Base-by-base conservation (phyloP, 2,113 vertebrate genomes). In the Anser brachyrhynchus region DNA sequence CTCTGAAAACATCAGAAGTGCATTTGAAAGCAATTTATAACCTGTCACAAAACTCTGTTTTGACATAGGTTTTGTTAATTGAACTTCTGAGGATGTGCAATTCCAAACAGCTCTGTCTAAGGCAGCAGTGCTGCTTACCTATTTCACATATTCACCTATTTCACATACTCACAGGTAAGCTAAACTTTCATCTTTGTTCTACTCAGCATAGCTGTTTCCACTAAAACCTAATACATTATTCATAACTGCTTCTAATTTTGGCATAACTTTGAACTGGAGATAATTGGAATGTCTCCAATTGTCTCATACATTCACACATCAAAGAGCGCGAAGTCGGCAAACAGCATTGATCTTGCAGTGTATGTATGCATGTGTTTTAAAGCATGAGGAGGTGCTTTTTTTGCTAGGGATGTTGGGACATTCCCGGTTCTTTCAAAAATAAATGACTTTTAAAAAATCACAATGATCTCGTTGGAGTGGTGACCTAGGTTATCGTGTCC, bases 201-300 rank as follows among this genome's bases (percentile, higher is more conserved):
- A 37, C 73, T 65, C 81, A 84, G 77, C 64, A 49, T 17, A 74
- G 57, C 90, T 88, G 37, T 94, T 96, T 92, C 84, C 93, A 77
- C 52, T 89, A 87, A 94, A 80, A 41, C 57, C 59, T 89, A 75
- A 96, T 97, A 62, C 87, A 96, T 97, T 97, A 96, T 97, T 97
- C 94, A 94, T 92, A 79, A 44, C 55, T 84, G 62, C 66, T 95
- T 95, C 93, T 97, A 96, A 97, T 97, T 95, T 95, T 89, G 93
- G 83, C 59, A 71, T 95, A 94, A 94, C 94, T 96, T 95, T 95
- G 95, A 96, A 96, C 95, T 96, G 89, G 80, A 83, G 94, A 91
- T 95, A 96, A 95, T 89, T 89, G 94, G 93, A 95, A 78, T 70
- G 52, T 85, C 61, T 97, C 67, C 76, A 88, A 55, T 91, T 95